phyloP scores from a whole-genome alignment of 1,140 invertebrate species.

The Hesperophylax magnus region DNA sequence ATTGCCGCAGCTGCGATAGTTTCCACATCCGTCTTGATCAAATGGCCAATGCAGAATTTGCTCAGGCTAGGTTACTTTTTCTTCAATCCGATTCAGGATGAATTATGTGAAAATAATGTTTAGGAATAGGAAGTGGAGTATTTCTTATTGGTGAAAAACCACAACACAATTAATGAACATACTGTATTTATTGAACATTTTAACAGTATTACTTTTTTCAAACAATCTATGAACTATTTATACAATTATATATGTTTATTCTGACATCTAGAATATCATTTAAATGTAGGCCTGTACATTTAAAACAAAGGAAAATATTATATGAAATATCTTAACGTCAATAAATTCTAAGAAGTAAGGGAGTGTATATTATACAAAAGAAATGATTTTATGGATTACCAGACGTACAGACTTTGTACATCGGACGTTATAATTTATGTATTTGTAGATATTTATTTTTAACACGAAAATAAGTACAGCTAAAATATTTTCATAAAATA shows the following conservation, averaged over 20 bases:
- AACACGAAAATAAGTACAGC: conserved; percentile 29
- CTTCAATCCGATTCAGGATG: too few relatives aligned
- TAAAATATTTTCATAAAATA: conserved; percentile 33
- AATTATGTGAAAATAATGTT: too few relatives aligned
- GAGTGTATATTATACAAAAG: conserved; percentile 39
- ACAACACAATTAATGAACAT: conserved; percentile 42
- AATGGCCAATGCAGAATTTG: too few relatives aligned
- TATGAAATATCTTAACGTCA: conserved; percentile 40
- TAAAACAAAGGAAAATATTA: conserved; percentile 46
- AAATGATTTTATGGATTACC: neutral
- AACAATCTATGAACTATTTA: conserved; percentile 57
- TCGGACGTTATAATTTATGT: neutral
- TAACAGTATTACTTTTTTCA: conserved; percentile 50
- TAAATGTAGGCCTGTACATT: conserved; percentile 57
- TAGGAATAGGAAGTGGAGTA: too few relatives aligned
- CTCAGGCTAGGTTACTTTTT: too few relatives aligned
- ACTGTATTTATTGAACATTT: conserved; percentile 46
- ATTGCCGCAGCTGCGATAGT: too few relatives aligned
- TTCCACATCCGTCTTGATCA: too few relatives aligned
- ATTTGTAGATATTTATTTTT: conserved; percentile 1
- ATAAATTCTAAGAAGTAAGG: conserved; percentile 41
- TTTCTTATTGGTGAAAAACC: neutral
- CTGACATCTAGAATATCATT: conserved; percentile 55
- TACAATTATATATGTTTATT: conserved; percentile 53
- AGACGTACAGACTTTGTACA: conserved; percentile 9